Base-by-base conservation (phyloP, 2,113 vertebrate species). In the Phyllopteryx taeniolatus region DNA sequence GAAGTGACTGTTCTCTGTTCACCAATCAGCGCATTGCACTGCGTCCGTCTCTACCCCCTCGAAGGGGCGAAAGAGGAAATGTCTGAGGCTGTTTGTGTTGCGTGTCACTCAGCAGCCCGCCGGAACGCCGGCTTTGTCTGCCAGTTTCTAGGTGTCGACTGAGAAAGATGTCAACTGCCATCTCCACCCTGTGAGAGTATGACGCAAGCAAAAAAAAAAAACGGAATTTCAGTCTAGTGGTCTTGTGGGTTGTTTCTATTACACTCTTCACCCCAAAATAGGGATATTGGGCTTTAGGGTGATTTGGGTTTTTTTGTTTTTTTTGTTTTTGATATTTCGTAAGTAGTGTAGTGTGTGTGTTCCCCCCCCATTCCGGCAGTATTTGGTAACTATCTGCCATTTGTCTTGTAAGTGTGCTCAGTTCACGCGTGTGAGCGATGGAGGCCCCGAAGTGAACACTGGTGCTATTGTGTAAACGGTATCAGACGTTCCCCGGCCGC, bases 131-230 rank as follows among this genome's bases (percentile, higher is more conserved):
- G n/a, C 72, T 79, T 81, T 79, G 71, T 87, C 69, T 39, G 0
- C 20, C 67, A 70, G 78, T 84, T 81, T 85, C 79, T 75, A 83
- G 71, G 74, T 86, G 82, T 81, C 35, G 51, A 79, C 75, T 33
- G 70, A 71, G 75, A 85, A 87, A 54, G 67, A 75, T 70, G 56
- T 61, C 44, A 79, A 70, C n/a, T 14, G 4, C 2, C 56, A 17
- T 67, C 67, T 66, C 69, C 65, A 1, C 78, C 70, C 77, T 69
- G 43, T 59, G 54, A 35, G 51, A 46, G 19, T 20, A 19, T 20
- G 19, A 53, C 8, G 19, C 19, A 22, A 59, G 31, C 27, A 57
- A n/a, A 56, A 56, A 31, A 57, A n/a, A 22, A 10, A 17, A 6
- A 2, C 6, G 20, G 8, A n/a, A 5, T 5, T 17, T 8, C 15